Conservation (phyloP, 2,888 invertebrate species). For the Daptonema setosum region DNA sequence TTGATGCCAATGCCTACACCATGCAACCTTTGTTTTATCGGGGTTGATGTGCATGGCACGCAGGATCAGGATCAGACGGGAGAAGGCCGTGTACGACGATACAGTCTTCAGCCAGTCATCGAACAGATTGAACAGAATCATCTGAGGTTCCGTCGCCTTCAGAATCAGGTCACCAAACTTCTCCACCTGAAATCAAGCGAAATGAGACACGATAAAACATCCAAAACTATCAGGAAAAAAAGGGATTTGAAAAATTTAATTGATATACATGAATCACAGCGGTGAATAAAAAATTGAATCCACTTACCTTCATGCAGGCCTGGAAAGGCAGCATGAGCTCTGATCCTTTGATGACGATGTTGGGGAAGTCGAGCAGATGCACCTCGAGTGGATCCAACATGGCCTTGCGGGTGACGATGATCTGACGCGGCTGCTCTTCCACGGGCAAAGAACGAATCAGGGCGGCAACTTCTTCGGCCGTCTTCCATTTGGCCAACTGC, state of each 20-base stretch:
- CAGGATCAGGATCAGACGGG: constrained; percentile 78
- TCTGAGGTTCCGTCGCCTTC: constrained; percentile 97
- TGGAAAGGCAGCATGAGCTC: constrained; percentile 96
- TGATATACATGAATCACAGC: background rate
- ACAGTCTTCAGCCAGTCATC: constrained; percentile 99
- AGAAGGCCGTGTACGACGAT: constrained; percentile 95
- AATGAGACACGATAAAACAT: too few relatives aligned
- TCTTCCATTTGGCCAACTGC: constrained; percentile 92
- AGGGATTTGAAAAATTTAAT: background rate
- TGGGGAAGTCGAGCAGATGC: constrained; percentile 96
- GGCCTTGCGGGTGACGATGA: constrained; percentile 95
- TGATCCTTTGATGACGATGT: constrained; percentile 97
- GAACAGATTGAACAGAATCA: constrained; percentile 96
- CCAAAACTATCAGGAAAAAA: background rate
- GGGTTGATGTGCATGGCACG: constrained; percentile 95
- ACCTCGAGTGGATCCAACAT: constrained; percentile 99
- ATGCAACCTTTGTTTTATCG: constrained; percentile 78
- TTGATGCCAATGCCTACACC: too few relatives aligned
- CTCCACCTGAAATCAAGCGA: constrained; percentile 51
- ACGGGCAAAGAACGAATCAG: constrained; percentile 92
- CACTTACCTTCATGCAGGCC: constrained; percentile 68
- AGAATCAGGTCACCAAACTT: constrained; percentile 96
- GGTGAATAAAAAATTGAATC: background rate
- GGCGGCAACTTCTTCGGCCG: constrained; percentile 98
- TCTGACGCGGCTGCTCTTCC: constrained; percentile 98